phyloP scores from a whole-genome alignment of 2,888 invertebrate species.

The Drosophila parthenogenetica region DNA sequence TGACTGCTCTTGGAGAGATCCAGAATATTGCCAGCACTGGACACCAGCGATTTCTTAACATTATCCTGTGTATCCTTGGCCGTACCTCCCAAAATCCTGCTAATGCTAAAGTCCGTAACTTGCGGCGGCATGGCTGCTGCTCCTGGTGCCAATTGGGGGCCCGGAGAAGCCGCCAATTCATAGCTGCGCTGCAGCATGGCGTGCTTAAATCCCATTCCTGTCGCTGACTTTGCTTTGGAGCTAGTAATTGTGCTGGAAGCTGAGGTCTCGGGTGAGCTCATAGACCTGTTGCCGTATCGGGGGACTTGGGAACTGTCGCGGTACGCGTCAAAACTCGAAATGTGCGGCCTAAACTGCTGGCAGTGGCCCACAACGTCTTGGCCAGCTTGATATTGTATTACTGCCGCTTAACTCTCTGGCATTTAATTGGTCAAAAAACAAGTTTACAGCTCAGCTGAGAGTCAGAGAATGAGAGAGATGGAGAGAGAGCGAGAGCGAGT shows the following conservation, averaged over 20 bases:
- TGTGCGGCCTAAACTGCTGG: slow-evolving; percentile 69
- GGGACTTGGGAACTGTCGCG: slow-evolving; percentile 73
- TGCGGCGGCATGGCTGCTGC: slow-evolving; percentile 51
- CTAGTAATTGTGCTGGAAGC: neutral
- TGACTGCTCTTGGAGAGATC: slow-evolving; percentile 81
- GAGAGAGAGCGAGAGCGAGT: slow-evolving; percentile 2
- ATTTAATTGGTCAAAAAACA: slow-evolving; percentile 76
- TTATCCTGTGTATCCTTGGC: slow-evolving; percentile 14
- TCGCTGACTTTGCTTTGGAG: slow-evolving; percentile 12
- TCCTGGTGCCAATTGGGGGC: slow-evolving; percentile 35
- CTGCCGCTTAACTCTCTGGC: slow-evolving; percentile 35
- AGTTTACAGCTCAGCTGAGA: slow-evolving; percentile 44
- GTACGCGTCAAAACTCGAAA: slow-evolving; percentile 83
- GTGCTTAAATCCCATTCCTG: slow-evolving; percentile 84
- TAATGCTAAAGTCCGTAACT: slow-evolving; percentile 84
- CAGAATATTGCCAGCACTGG: slow-evolving; percentile 60
- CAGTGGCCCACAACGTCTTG: slow-evolving; percentile 65
- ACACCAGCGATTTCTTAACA: slow-evolving; percentile 19
- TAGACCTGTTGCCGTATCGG: slow-evolving; percentile 49
- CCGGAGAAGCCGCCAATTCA: slow-evolving; percentile 73
- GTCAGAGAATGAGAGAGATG: neutral
- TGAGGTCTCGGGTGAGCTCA: slow-evolving; percentile 72
- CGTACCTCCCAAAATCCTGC: slow-evolving; percentile 69
- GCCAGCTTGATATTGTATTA: slow-evolving; percentile 46
- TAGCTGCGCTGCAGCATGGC: slow-evolving; percentile 82